These are phyloP conservation scores for Bombus huntii DNA, from an alignment of 1,140 invertebrate species.

Conservation along the genomic window DNA sequence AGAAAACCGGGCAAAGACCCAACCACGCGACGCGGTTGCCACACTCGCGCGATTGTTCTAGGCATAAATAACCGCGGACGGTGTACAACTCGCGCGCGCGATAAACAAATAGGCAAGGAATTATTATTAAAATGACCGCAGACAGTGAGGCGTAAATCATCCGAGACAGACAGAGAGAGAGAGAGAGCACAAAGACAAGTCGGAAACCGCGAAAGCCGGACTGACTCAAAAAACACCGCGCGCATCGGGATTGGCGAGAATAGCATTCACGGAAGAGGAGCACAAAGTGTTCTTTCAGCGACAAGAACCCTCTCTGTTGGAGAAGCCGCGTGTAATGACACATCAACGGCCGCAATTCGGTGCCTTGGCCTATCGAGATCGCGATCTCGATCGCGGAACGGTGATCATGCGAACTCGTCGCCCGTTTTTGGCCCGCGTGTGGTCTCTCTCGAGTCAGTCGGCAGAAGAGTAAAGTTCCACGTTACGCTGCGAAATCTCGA, in stretches of 20 bases:
- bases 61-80: constrained; percentile 26
- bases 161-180: neutral
- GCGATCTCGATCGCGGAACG: constrained; percentile 32
- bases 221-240: neutral
- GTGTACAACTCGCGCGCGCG: neutral
- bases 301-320: constrained; percentile 34
- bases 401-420: constrained; percentile 18
- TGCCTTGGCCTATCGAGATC: neutral
- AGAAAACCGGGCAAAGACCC: neutral
- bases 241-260: constrained; percentile 11
- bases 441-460: constrained; percentile 29
- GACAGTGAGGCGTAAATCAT: constrained; percentile 20
- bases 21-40: neutral
- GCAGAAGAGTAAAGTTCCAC: constrained; percentile 46
- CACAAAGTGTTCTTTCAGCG: constrained; percentile 61
- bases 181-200: neutral
- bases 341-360: constrained; percentile 10
- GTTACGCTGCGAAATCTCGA: constrained; percentile 55
- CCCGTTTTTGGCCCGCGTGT: constrained; percentile 46
- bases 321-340: constrained; percentile 37
- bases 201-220: constrained; percentile 16
- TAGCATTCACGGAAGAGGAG: constrained; percentile 44
- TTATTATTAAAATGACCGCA: constrained; percentile 45
- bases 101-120: constrained; percentile 30
- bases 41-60: constrained; percentile 24